Evolutionary conservation across 2,888 invertebrate genomes (phyloP), one percentile per base, ranked within the genome.

Genomic region (Gisinianus flammeolus): DNA sequence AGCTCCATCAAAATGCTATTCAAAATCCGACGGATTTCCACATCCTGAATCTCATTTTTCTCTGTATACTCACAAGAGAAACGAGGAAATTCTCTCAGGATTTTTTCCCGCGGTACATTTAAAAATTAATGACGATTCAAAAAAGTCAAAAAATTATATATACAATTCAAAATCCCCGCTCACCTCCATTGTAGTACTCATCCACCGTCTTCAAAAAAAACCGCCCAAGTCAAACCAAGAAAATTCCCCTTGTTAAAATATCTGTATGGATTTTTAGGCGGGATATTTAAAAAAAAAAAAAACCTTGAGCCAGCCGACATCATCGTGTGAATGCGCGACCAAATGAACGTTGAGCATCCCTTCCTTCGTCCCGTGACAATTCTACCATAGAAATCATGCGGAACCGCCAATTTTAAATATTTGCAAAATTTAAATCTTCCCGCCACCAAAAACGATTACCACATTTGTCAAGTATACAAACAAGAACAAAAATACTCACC

Each of bases 11-110:
- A 87, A 0, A 96, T 96, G 0, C 94, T 93, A 86, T 96, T 95
- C 75, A 97, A 87, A 70, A 97, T 96, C 85, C 94, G 95, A 86
- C 95, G 94, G 0, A 98, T 97, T 0, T 94, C 96, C 5, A 94
- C 94, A 73, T 90, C 90, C 85, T 94, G 94, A 2, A 93, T 92
- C 22, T 85, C 86, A 33, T 90, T 86, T 16, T 85, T 86, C 81
- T 87, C 89, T 89, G 30, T 4, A 22, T 5, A 56, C 5, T 10
- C n/a, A 5, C 19, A n/a, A 10, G 8, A 56, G 16, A 5, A 56
- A 12, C 16, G n/a, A 56, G 8, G 6, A 56, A 56, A 58, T 24
- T 28, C 28, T 66, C 10, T 66, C 22, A 58, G 2, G 3, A 24
- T 0, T 2, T 58, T 58, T 58, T 58, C 2, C 30, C 28, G 16